Conservation (phyloP, 2,797 vertebrate species). For the Sebastes melanostomus region DNA sequence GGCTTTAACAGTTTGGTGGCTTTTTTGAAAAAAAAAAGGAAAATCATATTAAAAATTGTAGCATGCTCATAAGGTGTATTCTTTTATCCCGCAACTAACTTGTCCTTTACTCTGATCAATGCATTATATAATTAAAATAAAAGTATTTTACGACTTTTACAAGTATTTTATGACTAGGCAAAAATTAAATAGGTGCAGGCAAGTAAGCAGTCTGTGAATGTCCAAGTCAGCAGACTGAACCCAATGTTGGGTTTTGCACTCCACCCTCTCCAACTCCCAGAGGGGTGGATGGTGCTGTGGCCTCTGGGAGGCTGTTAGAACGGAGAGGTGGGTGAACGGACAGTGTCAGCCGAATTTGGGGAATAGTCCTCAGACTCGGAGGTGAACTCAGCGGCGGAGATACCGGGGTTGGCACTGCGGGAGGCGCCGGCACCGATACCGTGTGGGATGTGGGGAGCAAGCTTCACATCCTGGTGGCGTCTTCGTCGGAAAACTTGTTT, state of each 20-base stretch:
- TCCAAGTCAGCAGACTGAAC: constrained; percentile 18
- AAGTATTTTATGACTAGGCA: background rate
- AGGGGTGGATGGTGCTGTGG: background rate
- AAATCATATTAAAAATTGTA: background rate
- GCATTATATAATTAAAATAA: constrained; percentile 11
- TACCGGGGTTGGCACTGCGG: constrained; percentile 80
- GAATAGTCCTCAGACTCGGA: constrained; percentile 95
- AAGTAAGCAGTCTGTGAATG: constrained; percentile 21
- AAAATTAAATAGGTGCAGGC: background rate
- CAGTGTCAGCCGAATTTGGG: constrained; percentile 91
- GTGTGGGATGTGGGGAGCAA: constrained; percentile 77
- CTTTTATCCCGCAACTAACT: background rate
- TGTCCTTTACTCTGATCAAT: background rate
- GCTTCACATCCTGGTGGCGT: constrained; percentile 95
- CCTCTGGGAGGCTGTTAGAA: constrained; percentile 83
- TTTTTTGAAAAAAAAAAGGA: background rate
- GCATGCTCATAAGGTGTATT: constrained; percentile 32
- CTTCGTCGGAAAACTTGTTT: constrained; percentile 98
- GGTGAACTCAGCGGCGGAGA: constrained; percentile 86
- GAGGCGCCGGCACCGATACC: constrained; percentile 67
- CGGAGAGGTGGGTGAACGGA: constrained; percentile 94
- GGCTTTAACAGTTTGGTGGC: constrained; percentile 18
- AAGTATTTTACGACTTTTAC: background rate
- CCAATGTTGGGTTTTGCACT: background rate
- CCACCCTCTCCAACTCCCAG: background rate